Evolutionary conservation across 2,797 vertebrate genomes (phyloP), one percentile per base, ranked within the genome.

Genomic region (Helicolenus hilgendorfi): DNA sequence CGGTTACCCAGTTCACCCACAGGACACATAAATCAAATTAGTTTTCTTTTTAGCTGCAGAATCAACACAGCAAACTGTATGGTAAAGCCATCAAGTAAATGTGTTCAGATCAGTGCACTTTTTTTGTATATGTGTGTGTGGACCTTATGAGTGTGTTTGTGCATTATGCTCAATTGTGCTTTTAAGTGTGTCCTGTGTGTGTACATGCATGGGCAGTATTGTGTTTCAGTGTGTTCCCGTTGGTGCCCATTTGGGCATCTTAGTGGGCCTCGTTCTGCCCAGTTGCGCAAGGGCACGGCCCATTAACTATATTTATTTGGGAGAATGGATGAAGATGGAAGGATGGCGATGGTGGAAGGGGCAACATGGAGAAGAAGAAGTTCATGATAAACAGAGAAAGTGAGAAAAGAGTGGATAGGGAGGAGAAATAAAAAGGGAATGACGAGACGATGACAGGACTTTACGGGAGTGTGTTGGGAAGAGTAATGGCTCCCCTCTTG

Each of bases 221-320:
- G 72, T 3, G 20, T 29, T 35, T 73, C 3, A 4, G n/a, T 9
- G 20, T 75, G 79, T 20, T 65, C 31, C 26, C 71, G 27, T 76
- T 56, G 68, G 24, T 77, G 77, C 80, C 79, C 84, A 87, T 76
- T 87, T 18, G 7, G 70, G 77, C 74, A 59, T 93, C 70, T 91
- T 75, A 74, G 45, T 22, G 56, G 68, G 53, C 58, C 82, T 71
- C 24, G 18, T 92, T 91, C 81, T 20, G 87, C 94, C 87, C 59
- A 41, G 92, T 20, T 85, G 85, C 80, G 83, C 85, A 81, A 71
- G 63, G 78, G 78, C 88, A 45, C 14, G 76, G 72, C 81, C 91
- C 91, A 95, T 92, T 96, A 95, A 77, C 71, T 55, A 70, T 87
- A 96, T 95, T 92, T 83, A 89, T 91, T 92, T 89, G 31, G 60